phyloP scores from a whole-genome alignment of 2,113 vertebrate genomes.

The Todiramphus saurophagus region DNA sequence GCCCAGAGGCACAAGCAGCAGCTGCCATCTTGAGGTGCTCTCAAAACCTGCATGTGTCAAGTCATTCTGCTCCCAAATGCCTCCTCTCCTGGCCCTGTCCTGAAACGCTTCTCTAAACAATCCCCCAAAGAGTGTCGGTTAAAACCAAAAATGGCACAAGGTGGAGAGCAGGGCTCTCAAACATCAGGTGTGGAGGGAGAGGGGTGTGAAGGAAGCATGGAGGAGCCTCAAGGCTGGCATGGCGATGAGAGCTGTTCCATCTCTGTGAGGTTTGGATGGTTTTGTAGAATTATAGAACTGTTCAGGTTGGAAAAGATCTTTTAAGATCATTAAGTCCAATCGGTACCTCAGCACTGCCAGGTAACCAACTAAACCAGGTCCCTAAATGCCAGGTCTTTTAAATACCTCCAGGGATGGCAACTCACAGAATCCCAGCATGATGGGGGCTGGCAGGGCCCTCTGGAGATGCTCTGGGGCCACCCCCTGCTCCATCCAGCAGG shows the following conservation, averaged over 20 bases:
- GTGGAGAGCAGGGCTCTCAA: neutral
- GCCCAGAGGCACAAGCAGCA: neutral
- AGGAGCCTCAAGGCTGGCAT: neutral
- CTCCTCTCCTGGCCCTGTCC: neutral
- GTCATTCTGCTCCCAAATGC: neutral
- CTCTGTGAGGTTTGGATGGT: rapidly evolving
- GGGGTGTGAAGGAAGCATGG: rapidly evolving
- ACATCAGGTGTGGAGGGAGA: rapidly evolving
- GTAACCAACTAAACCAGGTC: rapidly evolving
- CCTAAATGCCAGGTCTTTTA: neutral
- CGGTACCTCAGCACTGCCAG: neutral
- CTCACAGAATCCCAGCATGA: neutral
- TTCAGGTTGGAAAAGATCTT: neutral
- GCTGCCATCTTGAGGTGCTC: neutral
- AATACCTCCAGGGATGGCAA: neutral
- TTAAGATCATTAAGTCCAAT: neutral
- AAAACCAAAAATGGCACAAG: neutral
- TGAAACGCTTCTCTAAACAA: neutral
- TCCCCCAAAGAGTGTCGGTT: neutral
- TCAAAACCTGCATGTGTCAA: neutral
- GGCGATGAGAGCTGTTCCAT: rapidly evolving
- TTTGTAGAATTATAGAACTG: neutral
- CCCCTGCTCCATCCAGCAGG: neutral
- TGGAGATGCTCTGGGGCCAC: too few relatives aligned
- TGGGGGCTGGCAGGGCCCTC: neutral